A percentile compares a stretch with the other conserved stretches of the same genome.
phyloP scores from a whole-genome alignment of 2,797 vertebrate genomes.

The Podarcis lilfordi region DNA sequence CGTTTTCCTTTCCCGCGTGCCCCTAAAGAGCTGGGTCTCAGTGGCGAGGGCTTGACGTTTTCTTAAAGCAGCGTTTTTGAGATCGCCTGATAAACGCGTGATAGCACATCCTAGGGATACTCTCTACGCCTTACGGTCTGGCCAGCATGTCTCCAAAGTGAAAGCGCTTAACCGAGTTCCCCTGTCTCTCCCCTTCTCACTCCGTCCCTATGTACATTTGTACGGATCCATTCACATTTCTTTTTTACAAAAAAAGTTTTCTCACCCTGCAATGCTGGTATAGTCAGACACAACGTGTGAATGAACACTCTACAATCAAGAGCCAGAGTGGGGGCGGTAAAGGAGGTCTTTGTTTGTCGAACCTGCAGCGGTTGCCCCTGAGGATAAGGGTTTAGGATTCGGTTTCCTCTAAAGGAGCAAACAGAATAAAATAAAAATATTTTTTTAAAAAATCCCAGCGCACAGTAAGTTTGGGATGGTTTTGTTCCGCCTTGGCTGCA shows the following conservation, averaged over 20 bases:
- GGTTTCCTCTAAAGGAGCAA: constrained; percentile 71
- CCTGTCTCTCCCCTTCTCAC: background rate
- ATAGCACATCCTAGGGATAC: constrained; percentile 27
- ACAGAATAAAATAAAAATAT: too few species aligned
- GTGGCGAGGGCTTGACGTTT: constrained; percentile 50
- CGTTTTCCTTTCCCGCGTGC: constrained; percentile 49
- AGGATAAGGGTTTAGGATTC: constrained; percentile 74
- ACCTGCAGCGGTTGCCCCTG: constrained; percentile 62
- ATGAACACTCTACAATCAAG: constrained; percentile 66
- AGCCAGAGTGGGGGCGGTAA: constrained; percentile 62
- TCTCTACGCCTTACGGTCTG: constrained; percentile 23
- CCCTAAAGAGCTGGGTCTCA: constrained; percentile 23
- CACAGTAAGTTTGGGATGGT: constrained; percentile 62
- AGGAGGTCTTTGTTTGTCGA: constrained; percentile 80
- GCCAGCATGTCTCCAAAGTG: constrained; percentile 25
- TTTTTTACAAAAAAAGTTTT: background rate
- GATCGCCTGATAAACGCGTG: constrained; percentile 22
- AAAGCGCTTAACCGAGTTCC: background rate
- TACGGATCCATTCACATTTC: background rate
- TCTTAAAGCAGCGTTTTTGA: constrained; percentile 38
- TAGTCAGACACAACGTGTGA: constrained; percentile 51
- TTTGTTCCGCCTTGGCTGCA: constrained; percentile 57
- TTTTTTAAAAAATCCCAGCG: constrained; percentile 58
- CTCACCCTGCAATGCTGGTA: constrained; percentile 54
- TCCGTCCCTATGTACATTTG: background rate